Percentiles rank a stretch among this genome's conserved stretches.
Conservation (phyloP, 53 echinoderm and acorn worm species). For the Patiria pectinifera region DNA sequence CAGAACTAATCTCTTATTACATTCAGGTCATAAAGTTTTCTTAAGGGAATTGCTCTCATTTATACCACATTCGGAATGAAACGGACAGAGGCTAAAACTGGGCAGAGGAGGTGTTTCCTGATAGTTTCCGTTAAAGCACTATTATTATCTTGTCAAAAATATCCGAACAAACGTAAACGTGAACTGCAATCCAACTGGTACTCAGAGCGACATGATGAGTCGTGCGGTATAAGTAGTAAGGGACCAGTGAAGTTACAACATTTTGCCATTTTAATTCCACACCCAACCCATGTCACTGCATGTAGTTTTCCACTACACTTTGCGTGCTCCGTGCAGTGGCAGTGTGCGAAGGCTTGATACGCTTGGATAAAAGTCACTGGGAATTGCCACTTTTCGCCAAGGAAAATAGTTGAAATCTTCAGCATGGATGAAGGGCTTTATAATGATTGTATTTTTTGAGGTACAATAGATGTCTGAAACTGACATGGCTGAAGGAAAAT, state of each 20-base stretch:
- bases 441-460: background rate
- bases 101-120: no score
- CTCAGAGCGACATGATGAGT: background rate
- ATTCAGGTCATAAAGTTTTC: no score
- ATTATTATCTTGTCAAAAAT: background rate
- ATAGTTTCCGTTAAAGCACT: no score
- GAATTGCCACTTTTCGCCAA: background rate
- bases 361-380: background rate
- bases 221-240: background rate
- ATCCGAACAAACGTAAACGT: background rate
- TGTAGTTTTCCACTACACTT: background rate
- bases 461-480: slow-evolving; percentile 34
- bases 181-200: background rate
- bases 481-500: slow-evolving; percentile 29
- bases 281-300: background rate
- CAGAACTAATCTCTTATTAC: no score
- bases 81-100: no score
- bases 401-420: background rate
- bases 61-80: no score
- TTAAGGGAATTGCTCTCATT: no score
- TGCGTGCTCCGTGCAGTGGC: no score
- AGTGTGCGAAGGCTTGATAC: background rate
- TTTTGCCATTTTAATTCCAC: background rate
- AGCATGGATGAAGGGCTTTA: background rate
- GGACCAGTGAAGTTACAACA: slow-evolving; percentile 4